A percentile compares a stretch with the other conserved stretches of the same genome.
Conservation (phyloP, 2,797 vertebrate genomes). For the Parotocinclus haroldoi region DNA sequence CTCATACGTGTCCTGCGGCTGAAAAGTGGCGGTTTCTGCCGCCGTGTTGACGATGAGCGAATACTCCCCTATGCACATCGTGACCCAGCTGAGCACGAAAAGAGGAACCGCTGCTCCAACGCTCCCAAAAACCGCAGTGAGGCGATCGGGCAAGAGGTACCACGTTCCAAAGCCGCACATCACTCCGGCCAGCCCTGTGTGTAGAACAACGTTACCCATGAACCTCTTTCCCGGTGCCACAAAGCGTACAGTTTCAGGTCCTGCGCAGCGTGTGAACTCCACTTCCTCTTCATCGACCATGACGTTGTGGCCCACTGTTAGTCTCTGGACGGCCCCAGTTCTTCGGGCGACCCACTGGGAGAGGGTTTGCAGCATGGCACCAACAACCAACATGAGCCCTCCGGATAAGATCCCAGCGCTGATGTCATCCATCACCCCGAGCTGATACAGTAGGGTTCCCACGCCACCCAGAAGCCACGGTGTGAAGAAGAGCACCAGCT, state of each 20-base stretch:
- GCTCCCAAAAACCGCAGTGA: constrained; percentile 80
- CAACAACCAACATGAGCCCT: constrained; percentile 85
- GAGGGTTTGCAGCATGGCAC: constrained; percentile 78
- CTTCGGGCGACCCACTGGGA: constrained; percentile 77
- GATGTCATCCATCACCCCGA: constrained; percentile 80
- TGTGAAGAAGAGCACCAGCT: constrained; percentile 86
- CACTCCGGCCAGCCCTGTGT: constrained; percentile 82
- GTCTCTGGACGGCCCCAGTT: constrained; percentile 78
- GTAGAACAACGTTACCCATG: constrained; percentile 80
- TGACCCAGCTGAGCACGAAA: constrained; percentile 91
- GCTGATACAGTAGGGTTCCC: constrained; percentile 84
- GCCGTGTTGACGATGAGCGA: constrained; percentile 92
- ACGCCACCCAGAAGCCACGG: constrained; percentile 92
- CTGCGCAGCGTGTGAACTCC: constrained; percentile 89
- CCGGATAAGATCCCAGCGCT: constrained; percentile 79
- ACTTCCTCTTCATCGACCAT: constrained; percentile 93
- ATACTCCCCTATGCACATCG: constrained; percentile 92
- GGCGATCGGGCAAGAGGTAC: constrained; percentile 88
- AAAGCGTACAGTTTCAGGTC: constrained; percentile 89
- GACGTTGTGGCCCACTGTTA: constrained; percentile 78
- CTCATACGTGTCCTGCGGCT: constrained; percentile 92
- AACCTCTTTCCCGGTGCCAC: constrained; percentile 93
- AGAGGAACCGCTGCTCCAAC: constrained; percentile 75
- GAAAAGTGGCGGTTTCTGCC: constrained; percentile 92
- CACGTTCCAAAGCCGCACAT: constrained; percentile 93